Evolutionary conservation across 30 jellyfish, hydroid and myxozoan species (phyloP).

Genomic region (Turritopsis rubra): DNA sequence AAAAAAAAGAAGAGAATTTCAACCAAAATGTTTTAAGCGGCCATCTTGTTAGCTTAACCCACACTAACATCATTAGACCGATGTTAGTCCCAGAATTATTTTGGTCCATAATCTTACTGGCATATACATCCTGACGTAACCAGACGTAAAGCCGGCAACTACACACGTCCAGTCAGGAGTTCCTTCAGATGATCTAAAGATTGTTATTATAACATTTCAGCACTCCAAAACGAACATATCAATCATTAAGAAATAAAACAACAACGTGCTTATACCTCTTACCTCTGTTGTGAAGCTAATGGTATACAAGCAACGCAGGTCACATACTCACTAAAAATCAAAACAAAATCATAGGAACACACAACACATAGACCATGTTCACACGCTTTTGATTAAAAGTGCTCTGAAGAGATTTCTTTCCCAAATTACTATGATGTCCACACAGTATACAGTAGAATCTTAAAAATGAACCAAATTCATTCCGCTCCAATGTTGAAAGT

Average conservation of each 20-base stretch:
- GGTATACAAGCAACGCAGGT: conserved; percentile 64
- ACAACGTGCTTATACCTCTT: neutral
- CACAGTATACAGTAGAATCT: too few species aligned
- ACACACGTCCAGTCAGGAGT: conserved; percentile 92
- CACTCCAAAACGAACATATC: neutral
- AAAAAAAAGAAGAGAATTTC: too few species aligned
- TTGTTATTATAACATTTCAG: neutral
- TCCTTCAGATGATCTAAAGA: conserved; percentile 74
- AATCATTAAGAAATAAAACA: neutral
- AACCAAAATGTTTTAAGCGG: too few species aligned
- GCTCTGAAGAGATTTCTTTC: too few species aligned
- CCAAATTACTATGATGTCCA: too few species aligned
- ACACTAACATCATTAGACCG: too few species aligned
- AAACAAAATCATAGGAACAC: conserved; percentile 30
- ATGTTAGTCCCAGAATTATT: too few species aligned
- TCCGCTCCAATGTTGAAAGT: too few species aligned
- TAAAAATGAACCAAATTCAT: too few species aligned
- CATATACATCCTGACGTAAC: conserved; percentile 66
- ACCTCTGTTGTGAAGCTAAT: conserved; percentile 95
- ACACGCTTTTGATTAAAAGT: too few species aligned
- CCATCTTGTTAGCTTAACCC: too few species aligned
- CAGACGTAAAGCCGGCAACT: conserved; percentile 78
- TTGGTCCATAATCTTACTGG: conserved; percentile 64
- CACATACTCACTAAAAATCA: conserved; percentile 50
- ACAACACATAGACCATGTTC: conserved; percentile 38